Evolutionary conservation across 2,113 vertebrate species (phyloP), one percentile per base, ranked within the genome.

Genomic region (Dipodomys ordii): DNA sequence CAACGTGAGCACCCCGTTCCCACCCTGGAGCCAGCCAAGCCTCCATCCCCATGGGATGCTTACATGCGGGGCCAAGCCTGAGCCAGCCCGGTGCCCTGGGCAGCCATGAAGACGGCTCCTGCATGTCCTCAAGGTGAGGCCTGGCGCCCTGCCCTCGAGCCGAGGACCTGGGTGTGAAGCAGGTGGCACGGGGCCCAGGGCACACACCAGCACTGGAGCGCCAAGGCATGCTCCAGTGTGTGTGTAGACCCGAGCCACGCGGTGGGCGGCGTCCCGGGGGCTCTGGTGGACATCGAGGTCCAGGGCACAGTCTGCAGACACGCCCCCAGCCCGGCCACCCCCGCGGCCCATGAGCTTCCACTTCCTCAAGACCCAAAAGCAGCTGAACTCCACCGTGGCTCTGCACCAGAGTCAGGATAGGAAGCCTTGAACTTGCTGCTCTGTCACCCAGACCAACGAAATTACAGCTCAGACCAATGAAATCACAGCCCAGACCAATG

Each of bases 331-430:
- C 27, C 10, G 15, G 46, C 13, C 27, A 6, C n/a, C n/a, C 10
- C 2, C 4, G 28, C 22, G 13, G 9, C 22, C 28, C 19, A 12
- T 3, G 49, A 30, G 20, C 0, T 35, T 3, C 3, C 3, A 3
- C 46, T 71, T 80, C 62, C 62, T 16, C n/a, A 11, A 10, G 46
- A 4, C 7, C 68, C 32, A 23, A 11, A 80, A 27, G 1, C 15
- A 35, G 18, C 16, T 23, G 6, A n/a, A 53, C 49, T 39, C 18
- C 35, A 3, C 1, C 3, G 3, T n/a, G 72, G 8, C 5, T 85
- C 27, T 72, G 6, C 23, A 0, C 25, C 49, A n/a, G 39, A 49
- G 1, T 49, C 4, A 20, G 16, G 25, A 7, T 22, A 79, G 72
- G 28, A 22, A 6, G 2, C 0, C n/a, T 83, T 39, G 35, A 10